Conservation (phyloP, 2,113 vertebrate genomes). For the Gallinago undulata region DNA sequence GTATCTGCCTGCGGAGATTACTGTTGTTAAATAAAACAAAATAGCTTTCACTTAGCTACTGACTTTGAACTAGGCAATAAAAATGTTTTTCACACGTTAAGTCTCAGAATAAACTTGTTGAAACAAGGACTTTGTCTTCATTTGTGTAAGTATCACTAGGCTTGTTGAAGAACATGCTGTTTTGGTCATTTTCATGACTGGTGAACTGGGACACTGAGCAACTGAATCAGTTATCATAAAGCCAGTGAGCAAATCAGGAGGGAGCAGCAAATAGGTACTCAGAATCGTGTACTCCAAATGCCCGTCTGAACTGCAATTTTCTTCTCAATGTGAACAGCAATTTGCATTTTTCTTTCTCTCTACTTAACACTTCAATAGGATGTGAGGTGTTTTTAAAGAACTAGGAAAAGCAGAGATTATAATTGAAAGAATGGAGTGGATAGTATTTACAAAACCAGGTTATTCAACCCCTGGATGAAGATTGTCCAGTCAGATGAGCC, state of each 20-base stretch:
- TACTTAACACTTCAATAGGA: background rate
- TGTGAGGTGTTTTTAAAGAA: conserved; percentile 20
- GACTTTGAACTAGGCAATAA: background rate
- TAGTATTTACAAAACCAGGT: conserved; percentile 7
- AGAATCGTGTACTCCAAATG: background rate
- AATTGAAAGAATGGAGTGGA: background rate
- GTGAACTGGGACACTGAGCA: background rate
- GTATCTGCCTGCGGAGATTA: background rate
- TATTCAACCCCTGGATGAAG: conserved; percentile 10
- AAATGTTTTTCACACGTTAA: background rate
- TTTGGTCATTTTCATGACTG: background rate
- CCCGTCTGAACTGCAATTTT: background rate
- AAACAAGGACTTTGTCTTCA: background rate
- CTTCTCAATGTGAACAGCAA: background rate
- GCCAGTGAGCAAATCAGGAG: background rate
- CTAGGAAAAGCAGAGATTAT: background rate
- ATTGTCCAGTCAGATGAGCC: background rate
- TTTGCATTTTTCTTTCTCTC: conserved; percentile 18
- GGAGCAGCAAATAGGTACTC: background rate
- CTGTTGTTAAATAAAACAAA: background rate
- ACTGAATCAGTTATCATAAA: background rate
- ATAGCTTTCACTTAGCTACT: background rate
- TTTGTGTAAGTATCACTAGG: background rate
- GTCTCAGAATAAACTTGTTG: background rate
- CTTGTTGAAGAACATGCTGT: background rate